Conservation (phyloP, 1,140 invertebrate species). For the Rhopalosiphum padi region DNA sequence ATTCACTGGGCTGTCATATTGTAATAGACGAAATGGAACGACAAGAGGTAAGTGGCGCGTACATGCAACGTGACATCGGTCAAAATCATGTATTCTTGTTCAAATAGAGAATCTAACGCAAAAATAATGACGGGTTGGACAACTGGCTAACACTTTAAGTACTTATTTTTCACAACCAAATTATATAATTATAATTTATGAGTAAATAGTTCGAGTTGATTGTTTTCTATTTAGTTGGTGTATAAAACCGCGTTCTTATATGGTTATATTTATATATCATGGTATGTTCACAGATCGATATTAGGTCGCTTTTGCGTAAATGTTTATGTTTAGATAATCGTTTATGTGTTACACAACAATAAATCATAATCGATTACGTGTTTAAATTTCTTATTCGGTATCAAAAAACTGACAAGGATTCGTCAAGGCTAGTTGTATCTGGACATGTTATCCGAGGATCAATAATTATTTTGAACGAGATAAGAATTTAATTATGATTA, state of each 20-base stretch:
- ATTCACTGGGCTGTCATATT: neutral
- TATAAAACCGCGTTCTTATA: neutral
- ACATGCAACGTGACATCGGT: neutral
- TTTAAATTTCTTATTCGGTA: neutral
- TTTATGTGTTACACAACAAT: neutral
- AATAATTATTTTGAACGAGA: neutral
- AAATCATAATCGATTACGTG: neutral
- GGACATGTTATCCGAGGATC: neutral
- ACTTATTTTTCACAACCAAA: neutral
- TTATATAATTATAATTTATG: neutral
- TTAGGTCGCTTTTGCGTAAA: neutral
- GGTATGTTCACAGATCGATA: too few relatives aligned
- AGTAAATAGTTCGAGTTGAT: neutral
- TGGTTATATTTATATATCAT: too few relatives aligned
- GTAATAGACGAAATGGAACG: neutral
- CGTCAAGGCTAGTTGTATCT: neutral
- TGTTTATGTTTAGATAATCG: neutral
- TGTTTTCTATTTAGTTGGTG: neutral
- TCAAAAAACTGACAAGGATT: neutral
- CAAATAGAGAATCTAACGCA: neutral
- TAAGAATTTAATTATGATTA: neutral
- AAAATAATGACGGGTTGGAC: neutral
- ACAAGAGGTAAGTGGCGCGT: neutral
- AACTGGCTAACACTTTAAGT: neutral
- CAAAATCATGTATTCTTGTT: neutral